Conservation (phyloP, 2,797 vertebrate species). For the Spinibarbus caldwelli region DNA sequence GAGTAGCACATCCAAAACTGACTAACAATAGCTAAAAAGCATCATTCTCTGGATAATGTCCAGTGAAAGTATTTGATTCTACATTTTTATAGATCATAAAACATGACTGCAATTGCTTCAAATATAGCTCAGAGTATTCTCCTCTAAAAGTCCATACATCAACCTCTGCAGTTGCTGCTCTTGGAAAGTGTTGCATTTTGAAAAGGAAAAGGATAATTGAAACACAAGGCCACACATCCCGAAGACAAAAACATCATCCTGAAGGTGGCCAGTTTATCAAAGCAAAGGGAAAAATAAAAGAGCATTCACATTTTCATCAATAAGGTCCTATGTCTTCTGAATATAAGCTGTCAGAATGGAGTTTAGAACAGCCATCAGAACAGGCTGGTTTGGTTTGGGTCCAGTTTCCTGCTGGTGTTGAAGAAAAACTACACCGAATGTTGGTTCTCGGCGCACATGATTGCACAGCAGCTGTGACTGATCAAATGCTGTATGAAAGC, state of each 20-base stretch:
- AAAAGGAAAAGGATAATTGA: conserved; percentile 51
- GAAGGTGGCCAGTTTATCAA: conserved; percentile 70
- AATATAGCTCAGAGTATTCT: background rate
- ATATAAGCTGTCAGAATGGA: conserved; percentile 25
- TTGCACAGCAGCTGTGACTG: conserved; percentile 57
- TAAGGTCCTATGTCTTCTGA: conserved; percentile 72
- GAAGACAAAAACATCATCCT: conserved; percentile 75
- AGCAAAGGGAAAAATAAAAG: conserved; percentile 73
- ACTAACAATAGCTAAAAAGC: background rate
- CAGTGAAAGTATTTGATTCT: background rate
- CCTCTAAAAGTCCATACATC: conserved; percentile 12
- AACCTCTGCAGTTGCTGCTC: conserved; percentile 47
- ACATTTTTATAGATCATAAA: conserved; percentile 20
- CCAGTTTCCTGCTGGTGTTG: conserved; percentile 51
- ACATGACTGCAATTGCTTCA: conserved; percentile 7
- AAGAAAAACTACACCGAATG: conserved; percentile 44
- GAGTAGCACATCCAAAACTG: background rate
- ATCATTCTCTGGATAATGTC: conserved; percentile 9
- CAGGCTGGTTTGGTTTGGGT: conserved; percentile 51
- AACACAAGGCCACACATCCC: conserved; percentile 42
- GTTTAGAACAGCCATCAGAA: conserved; percentile 45
- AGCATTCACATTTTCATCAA: conserved; percentile 76
- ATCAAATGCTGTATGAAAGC: conserved; percentile 55
- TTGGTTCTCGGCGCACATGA: conserved; percentile 41
- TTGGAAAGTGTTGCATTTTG: conserved; percentile 49